Percentiles rank a stretch among this genome's conserved stretches.
These are phyloP conservation scores for Apotomis capreana DNA, from an alignment of 2,888 invertebrate genomes.

Conservation along the genomic window DNA sequence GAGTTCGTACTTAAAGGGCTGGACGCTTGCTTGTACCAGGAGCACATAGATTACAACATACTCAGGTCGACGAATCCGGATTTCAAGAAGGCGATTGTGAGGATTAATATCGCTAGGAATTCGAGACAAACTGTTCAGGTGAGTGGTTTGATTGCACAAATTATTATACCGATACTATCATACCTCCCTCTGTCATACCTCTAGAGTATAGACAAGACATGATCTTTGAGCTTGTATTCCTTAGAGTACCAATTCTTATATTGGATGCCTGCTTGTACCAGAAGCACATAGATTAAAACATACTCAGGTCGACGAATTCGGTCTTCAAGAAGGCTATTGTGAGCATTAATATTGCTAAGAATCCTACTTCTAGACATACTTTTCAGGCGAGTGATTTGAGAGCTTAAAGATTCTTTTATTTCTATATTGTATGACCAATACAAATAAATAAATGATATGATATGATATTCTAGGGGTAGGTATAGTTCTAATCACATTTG, in stretches of 20 bases:
- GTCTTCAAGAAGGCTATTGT: conserved; percentile 98
- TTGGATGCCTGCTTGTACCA: conserved; percentile 96
- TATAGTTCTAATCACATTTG: no score
- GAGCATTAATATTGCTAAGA: conserved; percentile 94
- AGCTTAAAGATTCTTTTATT: no score
- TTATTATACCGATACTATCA: no score
- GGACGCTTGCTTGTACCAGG: conserved; percentile 96
- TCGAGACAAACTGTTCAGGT: conserved; percentile 97
- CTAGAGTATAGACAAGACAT: no score
- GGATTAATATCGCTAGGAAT: conserved; percentile 95
- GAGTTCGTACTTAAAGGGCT: conserved; percentile 98
- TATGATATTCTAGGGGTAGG: no score
- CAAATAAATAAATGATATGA: no score
- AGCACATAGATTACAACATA: conserved; percentile 97
- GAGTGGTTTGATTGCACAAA: conserved; percentile 41
- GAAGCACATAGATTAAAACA: conserved; percentile 97
- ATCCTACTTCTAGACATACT: conserved; percentile 83
- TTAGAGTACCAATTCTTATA: no score
- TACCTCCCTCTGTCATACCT: no score
- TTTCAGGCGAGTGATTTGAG: conserved; percentile 85
- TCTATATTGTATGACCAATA: no score
- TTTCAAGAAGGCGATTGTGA: conserved; percentile 97
- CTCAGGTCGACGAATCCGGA: conserved; percentile 98
- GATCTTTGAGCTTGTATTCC: conserved; percentile 94
- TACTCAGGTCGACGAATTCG: conserved; percentile 96